A percentile compares a stretch with the other conserved stretches of the same genome.
Evolutionary conservation across 2,113 vertebrate genomes (phyloP).

Genomic region (Sterrhoptilus dennistouni): DNA sequence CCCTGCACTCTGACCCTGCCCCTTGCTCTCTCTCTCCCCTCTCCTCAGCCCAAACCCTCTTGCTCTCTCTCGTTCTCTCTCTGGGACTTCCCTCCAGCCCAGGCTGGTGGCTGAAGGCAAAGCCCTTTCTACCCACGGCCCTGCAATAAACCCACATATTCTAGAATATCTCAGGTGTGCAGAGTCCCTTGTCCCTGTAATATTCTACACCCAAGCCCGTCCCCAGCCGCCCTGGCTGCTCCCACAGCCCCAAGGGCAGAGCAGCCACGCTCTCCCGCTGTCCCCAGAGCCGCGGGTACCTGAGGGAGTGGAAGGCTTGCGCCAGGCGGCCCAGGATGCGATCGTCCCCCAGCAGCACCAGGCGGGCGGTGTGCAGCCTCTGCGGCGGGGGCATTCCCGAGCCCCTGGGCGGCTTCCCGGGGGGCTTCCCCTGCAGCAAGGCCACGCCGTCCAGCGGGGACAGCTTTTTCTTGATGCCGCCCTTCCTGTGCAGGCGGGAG

Average conservation of each 20-base stretch:
- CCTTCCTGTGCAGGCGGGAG: slow-evolving; percentile 77
- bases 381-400: slow-evolving; percentile 48
- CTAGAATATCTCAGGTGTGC: too few species aligned
- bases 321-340: slow-evolving; percentile 86
- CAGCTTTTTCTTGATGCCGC: slow-evolving; percentile 83
- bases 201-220: not conserved
- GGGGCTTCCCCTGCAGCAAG: slow-evolving; percentile 68
- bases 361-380: slow-evolving; percentile 82
- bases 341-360: slow-evolving; percentile 88
- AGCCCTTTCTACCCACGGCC: too few species aligned
- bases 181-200: too few species aligned
- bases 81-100: too few species aligned
- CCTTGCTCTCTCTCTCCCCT: too few species aligned
- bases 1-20: too few species aligned
- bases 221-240: not conserved
- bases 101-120: too few species aligned
- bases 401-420: slow-evolving; percentile 68
- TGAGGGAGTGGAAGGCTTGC: slow-evolving; percentile 83
- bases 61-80: too few species aligned
- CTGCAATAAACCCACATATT: too few species aligned
- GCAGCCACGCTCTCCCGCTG: not conserved
- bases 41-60: too few species aligned
- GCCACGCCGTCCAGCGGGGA: slow-evolving; percentile 71
- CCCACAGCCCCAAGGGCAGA: not conserved
- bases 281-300: slow-evolving; percentile 56